These are phyloP conservation scores for Drosophila santomea DNA, from an alignment of 1,140 invertebrate genomes.

Conservation along the genomic window DNA sequence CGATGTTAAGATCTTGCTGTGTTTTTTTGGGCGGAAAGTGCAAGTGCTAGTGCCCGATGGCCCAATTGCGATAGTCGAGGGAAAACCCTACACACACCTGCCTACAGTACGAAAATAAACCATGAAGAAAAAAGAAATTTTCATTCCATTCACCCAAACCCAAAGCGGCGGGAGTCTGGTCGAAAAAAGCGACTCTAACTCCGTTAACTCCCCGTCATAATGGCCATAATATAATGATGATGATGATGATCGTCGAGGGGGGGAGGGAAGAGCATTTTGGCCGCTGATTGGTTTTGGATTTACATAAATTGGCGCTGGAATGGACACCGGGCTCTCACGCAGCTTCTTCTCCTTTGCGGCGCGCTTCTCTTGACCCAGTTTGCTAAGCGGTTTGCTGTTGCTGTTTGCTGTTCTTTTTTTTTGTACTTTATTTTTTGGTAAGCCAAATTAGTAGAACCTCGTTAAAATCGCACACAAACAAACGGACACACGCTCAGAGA, in stretches of 20 bases:
- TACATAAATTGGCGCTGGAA: slow-evolving; percentile 74
- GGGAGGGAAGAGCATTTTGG: slow-evolving; percentile 8
- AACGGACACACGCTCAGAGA: neutral
- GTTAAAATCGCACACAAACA: slow-evolving; percentile 43
- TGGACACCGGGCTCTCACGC: slow-evolving; percentile 14
- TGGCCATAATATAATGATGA: slow-evolving; percentile 45
- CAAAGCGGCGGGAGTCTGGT: slow-evolving; percentile 22
- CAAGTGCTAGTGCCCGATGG: slow-evolving; percentile 67
- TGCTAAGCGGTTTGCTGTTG: slow-evolving; percentile 10
- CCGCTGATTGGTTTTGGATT: slow-evolving; percentile 78
- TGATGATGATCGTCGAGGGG: slow-evolving; percentile 11
- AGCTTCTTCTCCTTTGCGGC: slow-evolving; percentile 19
- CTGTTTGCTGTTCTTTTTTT: slow-evolving; percentile 5
- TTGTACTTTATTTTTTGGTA: slow-evolving; percentile 3
- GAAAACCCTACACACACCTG: slow-evolving; percentile 19
- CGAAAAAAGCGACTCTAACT: slow-evolving; percentile 56
- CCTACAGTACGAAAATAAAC: neutral
- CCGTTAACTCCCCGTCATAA: slow-evolving; percentile 48
- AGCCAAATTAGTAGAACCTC: slow-evolving; percentile 62
- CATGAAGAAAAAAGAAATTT: slow-evolving; percentile 6
- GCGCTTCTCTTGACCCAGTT: slow-evolving; percentile 70
- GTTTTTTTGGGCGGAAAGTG: slow-evolving; percentile 61
- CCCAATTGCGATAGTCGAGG: slow-evolving; percentile 66
- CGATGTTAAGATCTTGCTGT: slow-evolving; percentile 24
- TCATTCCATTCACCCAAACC: slow-evolving; percentile 13